Evolutionary conservation across 2,113 vertebrate genomes (phyloP).

Genomic region (Chionomys nivalis): DNA sequence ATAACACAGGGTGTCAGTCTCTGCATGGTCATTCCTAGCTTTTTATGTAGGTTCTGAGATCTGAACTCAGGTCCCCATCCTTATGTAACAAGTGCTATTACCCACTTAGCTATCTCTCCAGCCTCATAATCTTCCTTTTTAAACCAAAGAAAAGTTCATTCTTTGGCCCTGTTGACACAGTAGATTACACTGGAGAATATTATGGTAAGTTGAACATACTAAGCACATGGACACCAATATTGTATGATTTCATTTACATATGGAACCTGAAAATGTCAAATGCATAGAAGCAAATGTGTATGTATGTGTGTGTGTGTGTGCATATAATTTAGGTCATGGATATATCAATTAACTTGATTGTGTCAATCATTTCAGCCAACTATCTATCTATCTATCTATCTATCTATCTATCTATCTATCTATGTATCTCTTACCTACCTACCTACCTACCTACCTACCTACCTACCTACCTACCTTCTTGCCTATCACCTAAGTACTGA

Average conservation of each 20-base stretch:
- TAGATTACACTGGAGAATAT: not conserved
- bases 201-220: not conserved
- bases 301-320: not conserved
- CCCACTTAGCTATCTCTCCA: not conserved
- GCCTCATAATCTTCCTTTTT: not conserved
- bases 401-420: not conserved
- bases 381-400: not conserved
- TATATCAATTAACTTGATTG: not conserved
- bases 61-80: not conserved
- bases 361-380: not conserved
- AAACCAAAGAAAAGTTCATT: not conserved
- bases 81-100: not conserved
- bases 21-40: not conserved
- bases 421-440: not conserved
- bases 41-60: not conserved
- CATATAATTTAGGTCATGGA: not conserved
- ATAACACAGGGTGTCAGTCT: too few relatives aligned
- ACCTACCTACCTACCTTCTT: not conserved
- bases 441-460: not conserved
- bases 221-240: not conserved
- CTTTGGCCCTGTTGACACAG: not conserved
- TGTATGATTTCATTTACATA: not conserved
- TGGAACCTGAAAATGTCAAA: not conserved
- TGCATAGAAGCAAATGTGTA: not conserved
- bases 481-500: not conserved